Evolutionary conservation across 1,140 invertebrate species (phyloP), one percentile per base, ranked within the genome.

Genomic region (Aphelinus certus): DNA sequence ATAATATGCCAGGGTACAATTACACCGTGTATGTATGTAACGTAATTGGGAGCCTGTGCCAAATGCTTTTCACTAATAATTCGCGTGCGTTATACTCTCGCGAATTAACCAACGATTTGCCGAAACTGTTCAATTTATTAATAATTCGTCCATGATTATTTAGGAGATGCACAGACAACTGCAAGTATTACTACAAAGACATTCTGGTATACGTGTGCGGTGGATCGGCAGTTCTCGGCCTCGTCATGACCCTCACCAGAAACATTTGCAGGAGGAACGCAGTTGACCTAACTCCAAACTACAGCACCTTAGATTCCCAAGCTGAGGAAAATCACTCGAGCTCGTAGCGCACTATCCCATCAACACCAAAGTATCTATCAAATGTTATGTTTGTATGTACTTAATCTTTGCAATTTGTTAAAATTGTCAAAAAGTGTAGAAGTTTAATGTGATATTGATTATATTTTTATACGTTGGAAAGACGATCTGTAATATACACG

Each of bases 171-270:
- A 84, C 83, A 75, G 81, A 56, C 88, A 76, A 77, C 42, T 90
- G 89, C 81, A 75, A 82, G 4, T 77, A 82, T 76, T 93, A 91
- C 79, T 94, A 92, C 79, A 87, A 88, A 74, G 80, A 88, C 74
- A 87, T 93, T 55, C 81, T 93, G 56, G 83, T 88, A 43, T 92
- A 89, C 82, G 90, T 90, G 53, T 92, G 92, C 75, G 92, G 91
- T 56, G 88, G 86, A 65, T 83, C 91, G 10, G 89, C 90, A 45
- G 42, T 89, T 2, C 76, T 92, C 70, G 91, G 90, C 7, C 77
- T 91, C 5, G 9, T 92, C n/a, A 81, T 85, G 81, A 81, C 87
- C 1, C 64, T 76, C n/a, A 49, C 43, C 7, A 71, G 75, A n/a
- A 70, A 66, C 7, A 42, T 45, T 1, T 68, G 66, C 9, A 10